Percentiles rank a stretch among this genome's conserved stretches.
Conservation (phyloP, 2,888 invertebrate species). For the Auanema freiburgensis region DNA sequence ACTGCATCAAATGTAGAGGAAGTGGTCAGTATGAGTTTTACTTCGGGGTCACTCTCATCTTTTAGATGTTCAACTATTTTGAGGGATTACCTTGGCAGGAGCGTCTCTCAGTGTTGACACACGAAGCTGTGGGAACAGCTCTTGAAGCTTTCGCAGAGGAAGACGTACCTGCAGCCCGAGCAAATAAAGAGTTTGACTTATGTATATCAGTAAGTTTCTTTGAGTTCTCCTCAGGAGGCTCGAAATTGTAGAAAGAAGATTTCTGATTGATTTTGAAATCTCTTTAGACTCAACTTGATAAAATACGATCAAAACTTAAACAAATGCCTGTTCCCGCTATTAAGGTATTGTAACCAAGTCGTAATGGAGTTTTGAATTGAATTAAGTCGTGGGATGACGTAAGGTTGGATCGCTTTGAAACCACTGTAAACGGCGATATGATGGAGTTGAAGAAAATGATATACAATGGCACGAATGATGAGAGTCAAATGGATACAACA, state of each 20-base stretch:
- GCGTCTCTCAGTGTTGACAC: conserved; percentile 39
- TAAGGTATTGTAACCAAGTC: background rate
- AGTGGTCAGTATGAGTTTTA: conserved; percentile 7
- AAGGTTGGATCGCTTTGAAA: background rate
- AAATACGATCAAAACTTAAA: conserved; percentile 4
- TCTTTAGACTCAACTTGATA: conserved; percentile 1
- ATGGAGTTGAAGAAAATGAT: background rate
- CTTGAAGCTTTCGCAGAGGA: conserved; percentile 35
- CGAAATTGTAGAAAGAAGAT: background rate
- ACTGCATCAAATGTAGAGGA: conserved; percentile 15
- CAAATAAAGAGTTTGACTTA: conserved; percentile 18
- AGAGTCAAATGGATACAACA: background rate
- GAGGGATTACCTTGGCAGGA: conserved; percentile 25
- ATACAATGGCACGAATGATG: background rate
- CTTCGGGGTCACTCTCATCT: background rate
- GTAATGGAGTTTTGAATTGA: background rate
- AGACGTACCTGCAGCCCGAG: conserved; percentile 19
- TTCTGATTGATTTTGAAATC: background rate
- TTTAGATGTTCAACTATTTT: conserved; percentile 47
- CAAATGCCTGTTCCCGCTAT: conserved; percentile 10
- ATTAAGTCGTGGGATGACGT: background rate
- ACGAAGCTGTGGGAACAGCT: conserved; percentile 36
- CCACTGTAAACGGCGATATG: background rate
- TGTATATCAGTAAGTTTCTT: conserved; percentile 13
- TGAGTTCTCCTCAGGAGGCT: background rate